These are phyloP conservation scores for Helobdella robusta DNA, from an alignment of 2,888 invertebrate species.

Conservation along the genomic window DNA sequence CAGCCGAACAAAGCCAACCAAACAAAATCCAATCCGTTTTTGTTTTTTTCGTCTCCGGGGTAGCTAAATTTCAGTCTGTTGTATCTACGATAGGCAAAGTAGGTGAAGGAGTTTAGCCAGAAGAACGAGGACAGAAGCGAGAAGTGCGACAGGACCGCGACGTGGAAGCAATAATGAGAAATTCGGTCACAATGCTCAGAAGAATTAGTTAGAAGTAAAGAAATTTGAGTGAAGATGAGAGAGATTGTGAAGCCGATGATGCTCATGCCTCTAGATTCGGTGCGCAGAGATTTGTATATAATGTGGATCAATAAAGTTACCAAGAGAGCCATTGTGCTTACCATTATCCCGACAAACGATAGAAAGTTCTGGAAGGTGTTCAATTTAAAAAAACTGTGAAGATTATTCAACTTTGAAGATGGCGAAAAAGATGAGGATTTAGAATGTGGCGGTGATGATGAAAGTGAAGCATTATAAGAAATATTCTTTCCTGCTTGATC, in stretches of 20 bases:
- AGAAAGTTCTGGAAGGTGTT: slow-evolving; percentile 39
- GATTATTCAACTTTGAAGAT: no score
- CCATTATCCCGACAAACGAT: slow-evolving; percentile 59
- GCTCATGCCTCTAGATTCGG: slow-evolving; percentile 54
- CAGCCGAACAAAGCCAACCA: background rate
- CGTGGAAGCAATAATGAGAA: slow-evolving; percentile 45
- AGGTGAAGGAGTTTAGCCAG: slow-evolving; percentile 51
- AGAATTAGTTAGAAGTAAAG: slow-evolving; percentile 50
- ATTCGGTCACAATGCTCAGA: background rate
- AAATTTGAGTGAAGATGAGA: slow-evolving; percentile 52
- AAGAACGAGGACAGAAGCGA: slow-evolving; percentile 54
- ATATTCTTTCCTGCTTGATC: no score
- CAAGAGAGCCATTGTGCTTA: slow-evolving; percentile 52
- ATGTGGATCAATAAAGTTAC: slow-evolving; percentile 52
- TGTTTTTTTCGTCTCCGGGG: background rate
- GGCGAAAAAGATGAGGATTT: no score
- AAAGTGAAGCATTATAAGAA: no score
- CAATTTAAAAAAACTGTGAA: slow-evolving; percentile 25
- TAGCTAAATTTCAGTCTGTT: background rate
- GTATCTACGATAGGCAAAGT: background rate
- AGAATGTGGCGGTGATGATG: no score
- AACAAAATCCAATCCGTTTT: background rate
- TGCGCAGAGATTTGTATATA: slow-evolving; percentile 51
- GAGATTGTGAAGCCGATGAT: slow-evolving; percentile 53
- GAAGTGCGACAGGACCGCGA: slow-evolving; percentile 52